Percentiles rank a stretch among this genome's conserved stretches.
Evolutionary conservation across 2,888 invertebrate genomes (phyloP).

Genomic region (Danaus chrysippus): DNA sequence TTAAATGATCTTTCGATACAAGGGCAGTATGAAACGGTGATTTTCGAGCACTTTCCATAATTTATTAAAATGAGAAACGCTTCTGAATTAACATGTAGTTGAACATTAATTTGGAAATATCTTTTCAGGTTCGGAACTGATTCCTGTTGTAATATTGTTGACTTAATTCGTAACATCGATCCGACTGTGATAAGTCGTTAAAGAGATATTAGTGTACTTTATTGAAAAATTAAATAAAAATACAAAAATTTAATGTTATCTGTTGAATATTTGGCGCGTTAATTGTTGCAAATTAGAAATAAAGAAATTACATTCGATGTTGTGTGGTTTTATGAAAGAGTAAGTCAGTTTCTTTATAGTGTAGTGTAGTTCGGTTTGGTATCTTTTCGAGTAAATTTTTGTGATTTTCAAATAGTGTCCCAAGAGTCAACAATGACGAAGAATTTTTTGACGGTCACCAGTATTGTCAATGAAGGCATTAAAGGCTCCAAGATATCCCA

Average conservation of each 20-base stretch:
- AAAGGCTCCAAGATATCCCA: conserved; percentile 87
- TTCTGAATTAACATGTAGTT: not conserved
- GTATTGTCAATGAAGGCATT: conserved; percentile 85
- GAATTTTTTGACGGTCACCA: conserved; percentile 80
- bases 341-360: conserved; percentile 46
- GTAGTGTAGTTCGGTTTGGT: conserved; percentile 14
- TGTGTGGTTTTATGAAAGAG: conserved; percentile 65
- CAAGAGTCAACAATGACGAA: conserved; percentile 76
- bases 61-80: not conserved
- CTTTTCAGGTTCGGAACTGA: conserved; percentile 25
- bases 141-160: conserved; percentile 19
- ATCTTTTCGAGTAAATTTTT: conserved; percentile 27
- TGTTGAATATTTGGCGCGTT: conserved; percentile 56
- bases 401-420: conserved; percentile 55
- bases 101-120: conserved; percentile 4
- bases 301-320: conserved; percentile 63
- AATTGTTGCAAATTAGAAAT: conserved; percentile 53
- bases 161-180: conserved; percentile 28
- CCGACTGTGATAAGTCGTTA: conserved; percentile 35
- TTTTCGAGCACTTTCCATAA: conserved; percentile 4
- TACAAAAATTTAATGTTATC: conserved; percentile 16
- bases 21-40: not conserved
- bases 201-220: conserved; percentile 29
- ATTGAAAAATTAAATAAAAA: conserved; percentile 13
- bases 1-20: not conserved